Percentiles rank a stretch among this genome's conserved stretches.
Evolutionary conservation across 2,113 vertebrate species (phyloP).

Genomic region (Cyanoliseus patagonus): DNA sequence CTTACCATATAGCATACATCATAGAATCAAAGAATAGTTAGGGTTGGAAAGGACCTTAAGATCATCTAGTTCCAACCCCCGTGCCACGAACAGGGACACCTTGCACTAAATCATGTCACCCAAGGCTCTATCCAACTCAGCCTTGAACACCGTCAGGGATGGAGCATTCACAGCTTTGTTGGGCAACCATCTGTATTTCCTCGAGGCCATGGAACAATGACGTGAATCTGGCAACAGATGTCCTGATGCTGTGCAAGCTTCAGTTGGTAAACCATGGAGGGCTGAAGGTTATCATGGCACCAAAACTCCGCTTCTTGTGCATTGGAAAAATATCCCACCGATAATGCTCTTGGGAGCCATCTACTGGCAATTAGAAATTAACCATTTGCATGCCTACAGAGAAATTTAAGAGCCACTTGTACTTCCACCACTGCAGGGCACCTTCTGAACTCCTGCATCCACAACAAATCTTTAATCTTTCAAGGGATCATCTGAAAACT

Average conservation of each 20-base stretch:
- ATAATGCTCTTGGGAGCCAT: constrained; percentile 55
- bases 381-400: neutral
- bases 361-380: constrained; percentile 40
- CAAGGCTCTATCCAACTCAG: no score
- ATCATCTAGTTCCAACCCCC: no score
- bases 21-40: no score
- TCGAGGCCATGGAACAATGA: accelerated
- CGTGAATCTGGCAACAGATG: neutral
- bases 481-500: neutral
- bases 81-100: no score
- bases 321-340: neutral
- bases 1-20: accelerated
- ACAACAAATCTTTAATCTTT: neutral
- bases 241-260: neutral
- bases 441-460: neutral
- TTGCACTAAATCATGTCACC: no score
- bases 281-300: accelerated
- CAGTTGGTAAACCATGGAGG: neutral
- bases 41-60: no score
- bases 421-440: neutral
- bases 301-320: neutral
- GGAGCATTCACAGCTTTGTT: no score
- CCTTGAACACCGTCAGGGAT: no score
- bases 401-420: neutral
- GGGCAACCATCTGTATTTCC: no score